These are phyloP conservation scores for Frieseomelitta varia DNA, from an alignment of 1,140 invertebrate genomes.

Conservation along the genomic window DNA sequence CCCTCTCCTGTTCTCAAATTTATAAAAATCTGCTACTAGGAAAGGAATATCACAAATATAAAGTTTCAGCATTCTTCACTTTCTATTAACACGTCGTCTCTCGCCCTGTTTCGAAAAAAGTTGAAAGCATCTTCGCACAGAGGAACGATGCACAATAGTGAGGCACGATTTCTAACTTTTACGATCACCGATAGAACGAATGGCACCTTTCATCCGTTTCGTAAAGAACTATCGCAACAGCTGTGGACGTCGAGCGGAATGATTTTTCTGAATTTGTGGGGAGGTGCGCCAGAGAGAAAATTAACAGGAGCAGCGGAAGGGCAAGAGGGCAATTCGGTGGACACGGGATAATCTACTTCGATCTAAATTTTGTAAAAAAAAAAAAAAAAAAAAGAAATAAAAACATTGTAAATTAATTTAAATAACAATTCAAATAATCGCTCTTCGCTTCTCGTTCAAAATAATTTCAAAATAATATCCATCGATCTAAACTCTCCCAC, in stretches of 20 bases:
- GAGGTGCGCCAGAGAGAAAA: not conserved
- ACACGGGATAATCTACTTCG: not conserved
- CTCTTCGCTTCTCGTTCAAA: too few species aligned
- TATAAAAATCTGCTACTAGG: too few species aligned
- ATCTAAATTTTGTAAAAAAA: too few species aligned
- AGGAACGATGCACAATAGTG: not conserved
- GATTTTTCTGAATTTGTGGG: constrained; percentile 2
- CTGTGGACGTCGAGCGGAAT: not conserved
- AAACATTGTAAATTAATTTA: too few species aligned
- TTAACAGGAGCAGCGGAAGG: constrained; percentile 14
- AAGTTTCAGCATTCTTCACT: too few species aligned
- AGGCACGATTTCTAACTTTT: constrained; percentile 24
- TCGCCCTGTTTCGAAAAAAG: not conserved
- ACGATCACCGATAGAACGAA: not conserved
- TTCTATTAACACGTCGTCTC: not conserved
- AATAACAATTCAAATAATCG: too few species aligned
- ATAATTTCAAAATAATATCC: too few species aligned
- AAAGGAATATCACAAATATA: too few species aligned
- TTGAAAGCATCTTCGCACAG: not conserved
- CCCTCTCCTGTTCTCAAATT: too few species aligned
- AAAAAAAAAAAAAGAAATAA: too few species aligned
- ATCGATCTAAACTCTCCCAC: too few species aligned
- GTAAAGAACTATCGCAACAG: constrained; percentile 6
- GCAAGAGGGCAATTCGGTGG: constrained; percentile 5
- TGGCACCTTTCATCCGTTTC: constrained; percentile 9